Percentiles rank a stretch among this genome's conserved stretches.
phyloP scores from a whole-genome alignment of 2,113 vertebrate species.

The Melanerpes aurifrons region DNA sequence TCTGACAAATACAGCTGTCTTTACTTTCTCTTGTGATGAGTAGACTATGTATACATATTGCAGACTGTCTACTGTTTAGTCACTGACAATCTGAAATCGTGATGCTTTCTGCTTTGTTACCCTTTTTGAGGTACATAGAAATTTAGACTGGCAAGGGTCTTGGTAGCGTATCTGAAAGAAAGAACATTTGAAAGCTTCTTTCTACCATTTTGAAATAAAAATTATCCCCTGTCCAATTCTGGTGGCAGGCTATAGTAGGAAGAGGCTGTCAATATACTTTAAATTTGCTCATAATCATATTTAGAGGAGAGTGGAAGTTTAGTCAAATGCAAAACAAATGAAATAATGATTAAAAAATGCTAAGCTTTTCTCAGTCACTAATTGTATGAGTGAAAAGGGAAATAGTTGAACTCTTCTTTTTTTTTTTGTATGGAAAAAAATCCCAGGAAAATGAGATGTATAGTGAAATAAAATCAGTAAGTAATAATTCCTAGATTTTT shows the following conservation, averaged over 20 bases:
- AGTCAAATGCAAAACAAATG: neutral
- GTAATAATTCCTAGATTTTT: neutral
- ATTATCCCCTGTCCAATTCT: neutral
- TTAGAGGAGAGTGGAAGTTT: neutral
- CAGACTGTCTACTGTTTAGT: neutral
- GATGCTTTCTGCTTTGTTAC: neutral
- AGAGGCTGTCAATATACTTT: neutral
- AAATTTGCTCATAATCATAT: neutral
- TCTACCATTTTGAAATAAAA: neutral
- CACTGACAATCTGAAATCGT: neutral
- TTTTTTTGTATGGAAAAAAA: neutral
- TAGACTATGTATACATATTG: neutral
- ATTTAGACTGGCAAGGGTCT: neutral
- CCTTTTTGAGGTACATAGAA: accelerated
- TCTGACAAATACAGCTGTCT: neutral
- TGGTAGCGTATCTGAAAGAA: neutral
- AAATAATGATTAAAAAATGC: neutral
- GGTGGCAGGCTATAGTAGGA: neutral
- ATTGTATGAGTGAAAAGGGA: neutral
- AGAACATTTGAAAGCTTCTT: neutral
- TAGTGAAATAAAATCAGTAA: neutral
- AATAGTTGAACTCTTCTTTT: neutral
- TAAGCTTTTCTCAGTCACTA: neutral
- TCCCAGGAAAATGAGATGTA: neutral
- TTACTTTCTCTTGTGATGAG: neutral